Conservation (phyloP, 2,888 invertebrate species). For the Podotricha telesiphe region DNA sequence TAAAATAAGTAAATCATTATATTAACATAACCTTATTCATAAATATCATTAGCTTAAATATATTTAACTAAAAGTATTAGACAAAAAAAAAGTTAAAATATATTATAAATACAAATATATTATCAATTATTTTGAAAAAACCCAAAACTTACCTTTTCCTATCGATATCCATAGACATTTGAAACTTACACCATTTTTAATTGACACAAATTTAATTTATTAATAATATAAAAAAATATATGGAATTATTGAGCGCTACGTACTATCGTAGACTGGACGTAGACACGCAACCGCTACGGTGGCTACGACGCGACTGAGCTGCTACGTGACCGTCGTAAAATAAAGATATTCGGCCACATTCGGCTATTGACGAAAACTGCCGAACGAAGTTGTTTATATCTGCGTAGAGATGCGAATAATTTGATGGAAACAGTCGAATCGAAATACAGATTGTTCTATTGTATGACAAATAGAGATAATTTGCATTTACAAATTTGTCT, state of each 20-base stretch:
- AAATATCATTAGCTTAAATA: too few relatives aligned
- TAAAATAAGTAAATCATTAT: too few relatives aligned
- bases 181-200: conserved; percentile 16
- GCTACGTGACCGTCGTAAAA: conserved; percentile 66
- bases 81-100: background rate
- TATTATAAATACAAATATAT: background rate
- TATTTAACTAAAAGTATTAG: background rate
- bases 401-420: conserved; percentile 43
- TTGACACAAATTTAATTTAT: conserved; percentile 6
- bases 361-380: conserved; percentile 63
- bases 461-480: conserved; percentile 1
- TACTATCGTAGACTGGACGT: conserved; percentile 40
- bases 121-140: background rate
- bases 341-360: conserved; percentile 59
- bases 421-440: conserved; percentile 29
- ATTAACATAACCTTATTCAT: too few relatives aligned
- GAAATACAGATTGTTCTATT: conserved; percentile 20
- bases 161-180: conserved; percentile 20
- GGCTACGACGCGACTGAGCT: conserved; percentile 72
- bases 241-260: conserved; percentile 14
- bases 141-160: conserved; percentile 10
- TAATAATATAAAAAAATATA: conserved; percentile 6
- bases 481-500: background rate
- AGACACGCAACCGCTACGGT: conserved; percentile 55
- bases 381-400: conserved; percentile 66